Evolutionary conservation across 2,797 vertebrate genomes (phyloP), one percentile per base, ranked within the genome.

Genomic region (Okamejei kenojei): DNA sequence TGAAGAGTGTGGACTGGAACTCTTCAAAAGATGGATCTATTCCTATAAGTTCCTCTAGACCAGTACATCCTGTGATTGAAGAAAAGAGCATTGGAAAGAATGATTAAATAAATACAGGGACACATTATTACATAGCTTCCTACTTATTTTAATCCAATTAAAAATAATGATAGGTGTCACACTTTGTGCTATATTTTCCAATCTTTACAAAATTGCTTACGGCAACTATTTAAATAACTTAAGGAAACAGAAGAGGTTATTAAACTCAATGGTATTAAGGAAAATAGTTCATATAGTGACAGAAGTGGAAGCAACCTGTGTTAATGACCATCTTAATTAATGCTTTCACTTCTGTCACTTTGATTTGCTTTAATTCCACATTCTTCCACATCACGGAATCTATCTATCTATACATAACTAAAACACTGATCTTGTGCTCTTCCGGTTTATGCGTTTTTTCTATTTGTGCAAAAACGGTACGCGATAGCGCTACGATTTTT

Each of bases 11-110:
- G 81, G 97, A 95, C 94, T 98, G 97, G 94, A 99, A 99, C 93
- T 96, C 96, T 94, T 95, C 95, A 94, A 99, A 98, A 0, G 96
- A 95, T 0, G 97, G 95, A 93, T 99, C 98, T 8, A 99, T 98
- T 11, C 97, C 98, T 94, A 98, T 96, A 76, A 99, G 96, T 94
- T 99, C 98, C 94, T 99, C 98, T 80, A 99, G 96, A 45, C 99
- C 99, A 0, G 98, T 99, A 94, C 98, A 98, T 88, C 98, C 98
- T 99, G 95, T 2, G 21, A 21, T 68, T 68, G n/a, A 6, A 88
- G 7, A 84, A 94, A 94, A 93, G 65, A 86, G 8, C 84, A 19
- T 65, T 26, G 54, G 68, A 45, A 73, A 13, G 19, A n/a, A 45
- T 45, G 21, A 29, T 13, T 9, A 3, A 23, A 21, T 4, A 91